Base-by-base conservation (phyloP, 2,888 invertebrate species). In the Chloroclystis v-ata region DNA sequence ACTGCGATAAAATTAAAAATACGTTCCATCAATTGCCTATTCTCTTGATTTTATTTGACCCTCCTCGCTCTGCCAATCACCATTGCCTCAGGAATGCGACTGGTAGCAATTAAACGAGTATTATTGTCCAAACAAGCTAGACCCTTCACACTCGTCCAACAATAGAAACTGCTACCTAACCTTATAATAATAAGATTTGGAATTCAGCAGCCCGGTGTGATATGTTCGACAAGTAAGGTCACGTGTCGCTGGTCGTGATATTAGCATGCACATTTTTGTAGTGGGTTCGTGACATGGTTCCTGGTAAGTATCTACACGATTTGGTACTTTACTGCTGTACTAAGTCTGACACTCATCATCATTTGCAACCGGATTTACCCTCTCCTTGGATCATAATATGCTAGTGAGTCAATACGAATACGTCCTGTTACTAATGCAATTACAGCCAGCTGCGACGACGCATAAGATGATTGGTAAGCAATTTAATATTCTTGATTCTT, bases 41-140 rank as follows among this genome's bases (percentile, higher is more conserved):
- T n/a, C n/a, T 1, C 37, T 42, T n/a, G n/a, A 67, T 72, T 64
- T 61, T 60, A 61, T 71, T n/a, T 73, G 76, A 79, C 75, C 76
- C 73, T 72, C 66, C 67, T 60, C 61, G 54, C 54, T 54, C 67
- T 67, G 64, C 69, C 70, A 75, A 78, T 75, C 69, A 70, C 60
- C 67, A 52, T 54, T 56, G 64, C 66, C 63, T 59, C 52, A 57
- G 70, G 76, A 75, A 76, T 69, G 75, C 67, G 65, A 63, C 65
- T 61, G 59, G 60, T 53, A 55, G 59, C 60, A 60, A 67, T 65
- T 66, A 64, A 61, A 65, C 61, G 51, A 60, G 57, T 64, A 61
- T 57, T 60, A 59, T 57, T 57, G 60, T 58, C 63, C 65, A 66
- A 57, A 56, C 45, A 53, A 57, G 42, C 43, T 28, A 52, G 69